phyloP scores from a whole-genome alignment of 2,888 invertebrate genomes.

The Omphaloscelis lunosa region DNA sequence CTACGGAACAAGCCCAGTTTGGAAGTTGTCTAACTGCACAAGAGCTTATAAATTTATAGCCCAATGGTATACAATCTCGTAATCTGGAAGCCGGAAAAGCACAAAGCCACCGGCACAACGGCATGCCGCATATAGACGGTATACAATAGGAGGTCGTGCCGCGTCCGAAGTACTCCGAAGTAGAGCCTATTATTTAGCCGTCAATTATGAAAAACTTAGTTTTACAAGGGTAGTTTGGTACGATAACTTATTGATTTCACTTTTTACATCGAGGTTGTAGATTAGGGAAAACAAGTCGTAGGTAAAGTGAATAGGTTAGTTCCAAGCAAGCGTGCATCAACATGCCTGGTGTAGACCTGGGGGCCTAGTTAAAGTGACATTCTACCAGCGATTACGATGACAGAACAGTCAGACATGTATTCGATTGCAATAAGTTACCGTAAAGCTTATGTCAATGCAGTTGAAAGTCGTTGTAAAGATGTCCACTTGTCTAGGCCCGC shows the following conservation, averaged over 20 bases:
- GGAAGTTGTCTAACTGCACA: slow-evolving; percentile 8
- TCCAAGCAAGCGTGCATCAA: too few species aligned
- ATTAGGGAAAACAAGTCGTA: neutral
- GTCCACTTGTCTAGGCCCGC: neutral
- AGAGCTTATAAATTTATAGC: slow-evolving; percentile 49
- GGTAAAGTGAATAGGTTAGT: too few species aligned
- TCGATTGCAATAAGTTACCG: neutral
- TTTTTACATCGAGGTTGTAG: neutral
- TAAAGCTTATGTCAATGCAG: neutral
- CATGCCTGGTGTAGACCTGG: too few species aligned
- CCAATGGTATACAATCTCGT: slow-evolving; percentile 27
- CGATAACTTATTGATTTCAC: neutral
- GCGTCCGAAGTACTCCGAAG: neutral
- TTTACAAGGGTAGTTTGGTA: neutral
- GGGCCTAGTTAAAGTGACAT: neutral
- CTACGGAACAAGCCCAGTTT: neutral
- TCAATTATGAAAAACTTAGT: neutral
- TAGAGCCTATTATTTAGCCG: slow-evolving; percentile 1
- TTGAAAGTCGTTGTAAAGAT: neutral
- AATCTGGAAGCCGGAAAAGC: slow-evolving; percentile 25
- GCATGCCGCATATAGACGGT: neutral
- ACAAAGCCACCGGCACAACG: slow-evolving; percentile 11
- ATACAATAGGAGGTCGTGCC: neutral
- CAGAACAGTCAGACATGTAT: neutral
- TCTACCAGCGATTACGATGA: neutral